Base-by-base conservation (phyloP, 2,888 invertebrate genomes). In the Galerucella nymphaeae region DNA sequence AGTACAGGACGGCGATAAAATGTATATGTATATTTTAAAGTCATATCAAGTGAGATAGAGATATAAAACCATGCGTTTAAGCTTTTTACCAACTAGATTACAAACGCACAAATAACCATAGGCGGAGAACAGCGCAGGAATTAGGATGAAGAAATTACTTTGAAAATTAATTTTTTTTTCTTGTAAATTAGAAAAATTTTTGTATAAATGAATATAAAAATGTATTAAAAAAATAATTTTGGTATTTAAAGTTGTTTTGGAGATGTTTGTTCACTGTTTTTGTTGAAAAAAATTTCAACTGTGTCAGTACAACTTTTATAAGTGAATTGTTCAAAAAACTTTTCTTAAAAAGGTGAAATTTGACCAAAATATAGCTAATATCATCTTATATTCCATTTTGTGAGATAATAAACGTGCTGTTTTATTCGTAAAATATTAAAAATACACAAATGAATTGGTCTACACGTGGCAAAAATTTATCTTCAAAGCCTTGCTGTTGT, bases 401-500 rank as follows among this genome's bases (percentile, higher is more conserved):
- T 38, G 8, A 38, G 30, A 38, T 38, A 38, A 9, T 8, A 38
- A 38, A 38, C 9, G 8, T 8, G 30, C 30, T 38, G 30, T 38
- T 38, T 38, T 38, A 38, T 38, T 9, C 9, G 30, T 38, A 38
- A 38, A 38, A 38, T 38, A 38, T n/a, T n/a, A 48, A 13, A 16
- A 53, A 16, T 16, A 18, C 10, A 10, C 18, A n/a, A 62, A 16
- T 42, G 11, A 18, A 11, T n/a, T n/a, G 11, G 13, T 62, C 42
- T 18, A 18, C 61, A 62, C 42, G 61, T 62, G 42, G 14, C 11
- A 38, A 38, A 42, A 38, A 18, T 41, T 62, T 62, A 62, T 62
- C 61, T 42, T 18, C 5, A n/a, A 41, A n/a, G 61, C 18, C 18
- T 42, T 42, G 61, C 42, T 62, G 13, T 59, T 42, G 42, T 13